Percentiles rank a stretch among this genome's conserved stretches.
phyloP scores from a whole-genome alignment of 92 coral and sea anemone species.

The Siderastrea radians region DNA sequence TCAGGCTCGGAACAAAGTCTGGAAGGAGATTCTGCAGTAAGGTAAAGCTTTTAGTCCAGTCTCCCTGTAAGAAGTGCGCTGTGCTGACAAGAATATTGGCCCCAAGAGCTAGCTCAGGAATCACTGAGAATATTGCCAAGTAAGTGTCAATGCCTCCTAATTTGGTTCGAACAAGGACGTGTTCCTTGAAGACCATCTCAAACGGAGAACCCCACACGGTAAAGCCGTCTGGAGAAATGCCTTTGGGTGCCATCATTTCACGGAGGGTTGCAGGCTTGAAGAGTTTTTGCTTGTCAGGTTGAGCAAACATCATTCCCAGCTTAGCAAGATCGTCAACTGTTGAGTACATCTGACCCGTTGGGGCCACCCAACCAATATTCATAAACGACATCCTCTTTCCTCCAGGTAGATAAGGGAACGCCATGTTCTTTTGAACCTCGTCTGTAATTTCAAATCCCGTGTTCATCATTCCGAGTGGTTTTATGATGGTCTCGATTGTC shows the following conservation, averaged over 20 bases:
- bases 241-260: conserved; percentile 46
- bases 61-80: neutral
- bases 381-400: conserved; percentile 26
- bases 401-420: conserved; percentile 36
- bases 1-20: conserved; percentile 2
- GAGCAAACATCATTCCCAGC: conserved; percentile 55
- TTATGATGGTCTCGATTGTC: conserved; percentile 23
- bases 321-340: conserved; percentile 45
- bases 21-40: conserved; percentile 1
- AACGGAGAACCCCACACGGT: conserved; percentile 58
- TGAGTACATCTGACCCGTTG: conserved; percentile 50
- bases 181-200: conserved; percentile 38
- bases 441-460: conserved; percentile 53
- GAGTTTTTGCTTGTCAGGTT: conserved; percentile 27
- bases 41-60: neutral
- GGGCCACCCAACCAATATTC: conserved; percentile 46
- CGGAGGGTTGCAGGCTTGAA: conserved; percentile 49
- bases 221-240: conserved; percentile 44
- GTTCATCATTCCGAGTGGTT: conserved; percentile 48
- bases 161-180: conserved; percentile 28
- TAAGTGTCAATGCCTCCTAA: conserved; percentile 43
- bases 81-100: conserved; percentile 31
- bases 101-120: conserved; percentile 44
- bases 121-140: neutral
- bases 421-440: conserved; percentile 50